phyloP scores from a whole-genome alignment of 1,140 invertebrate genomes.

The Ptiloglossa arizonensis region DNA sequence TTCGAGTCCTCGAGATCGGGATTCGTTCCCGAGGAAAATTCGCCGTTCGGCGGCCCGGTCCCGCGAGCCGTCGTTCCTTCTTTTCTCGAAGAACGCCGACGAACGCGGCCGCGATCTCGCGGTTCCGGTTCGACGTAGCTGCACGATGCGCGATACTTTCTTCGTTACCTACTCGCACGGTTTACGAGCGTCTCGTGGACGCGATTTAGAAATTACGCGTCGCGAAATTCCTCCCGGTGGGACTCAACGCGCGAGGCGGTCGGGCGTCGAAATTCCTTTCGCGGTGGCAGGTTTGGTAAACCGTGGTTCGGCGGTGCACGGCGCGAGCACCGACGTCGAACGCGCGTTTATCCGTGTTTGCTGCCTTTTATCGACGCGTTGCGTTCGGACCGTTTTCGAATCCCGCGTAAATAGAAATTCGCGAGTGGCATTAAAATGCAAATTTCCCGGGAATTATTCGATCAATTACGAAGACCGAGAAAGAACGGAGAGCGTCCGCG shows the following conservation, averaged over 20 bases:
- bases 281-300: background rate
- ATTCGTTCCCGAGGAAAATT: too few species aligned
- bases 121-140: too few species aligned
- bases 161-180: too few species aligned
- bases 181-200: too few species aligned
- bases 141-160: too few species aligned
- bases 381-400: constrained; percentile 21
- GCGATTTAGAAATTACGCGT: too few species aligned
- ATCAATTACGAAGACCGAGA: constrained; percentile 18
- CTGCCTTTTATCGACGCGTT: constrained; percentile 21
- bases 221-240: background rate
- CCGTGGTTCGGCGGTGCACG: background rate
- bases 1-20: background rate
- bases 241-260: background rate
- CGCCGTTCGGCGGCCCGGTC: too few species aligned
- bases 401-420: constrained; percentile 38
- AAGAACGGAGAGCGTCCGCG: constrained; percentile 6
- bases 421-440: constrained; percentile 25
- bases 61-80: too few species aligned
- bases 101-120: too few species aligned
- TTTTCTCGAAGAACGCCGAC: too few species aligned
- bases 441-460: constrained; percentile 20
- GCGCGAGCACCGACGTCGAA: background rate
- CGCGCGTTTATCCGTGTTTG: background rate
- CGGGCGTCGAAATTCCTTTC: background rate